Evolutionary conservation across 1,140 invertebrate species (phyloP).

Genomic region (Cyphomyrmex costatus): DNA sequence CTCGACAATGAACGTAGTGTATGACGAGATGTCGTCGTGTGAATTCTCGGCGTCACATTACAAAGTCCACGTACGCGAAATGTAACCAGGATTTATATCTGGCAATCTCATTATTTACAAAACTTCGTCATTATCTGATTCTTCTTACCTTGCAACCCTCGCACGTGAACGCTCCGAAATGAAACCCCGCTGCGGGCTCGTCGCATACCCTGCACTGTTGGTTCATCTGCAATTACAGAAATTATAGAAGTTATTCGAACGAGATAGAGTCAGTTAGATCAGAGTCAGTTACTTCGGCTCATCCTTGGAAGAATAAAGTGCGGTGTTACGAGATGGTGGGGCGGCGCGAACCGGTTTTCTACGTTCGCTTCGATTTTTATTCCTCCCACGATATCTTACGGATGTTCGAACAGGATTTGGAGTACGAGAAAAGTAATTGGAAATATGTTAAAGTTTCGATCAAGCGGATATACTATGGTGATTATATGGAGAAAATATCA

Average conservation of each 20-base stretch:
- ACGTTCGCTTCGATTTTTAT: constrained; percentile 76
- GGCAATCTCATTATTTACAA: not conserved
- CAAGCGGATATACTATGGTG: not conserved
- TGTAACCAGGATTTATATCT: constrained; percentile 6
- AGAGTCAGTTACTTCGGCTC: constrained; percentile 47
- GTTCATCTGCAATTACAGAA: constrained; percentile 90
- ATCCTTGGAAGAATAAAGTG: constrained; percentile 69
- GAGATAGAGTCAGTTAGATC: constrained; percentile 38
- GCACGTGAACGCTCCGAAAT: constrained; percentile 96
- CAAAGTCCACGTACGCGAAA: constrained; percentile 22
- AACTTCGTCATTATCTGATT: not conserved
- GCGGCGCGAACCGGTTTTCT: constrained; percentile 75
- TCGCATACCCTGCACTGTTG: constrained; percentile 94
- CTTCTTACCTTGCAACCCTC: constrained; percentile 95
- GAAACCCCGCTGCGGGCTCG: constrained; percentile 95
- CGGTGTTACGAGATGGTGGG: constrained; percentile 1
- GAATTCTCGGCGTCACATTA: constrained; percentile 35
- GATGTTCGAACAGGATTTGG: constrained; percentile 70
- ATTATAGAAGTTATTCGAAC: constrained; percentile 74
- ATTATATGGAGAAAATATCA: not conserved
- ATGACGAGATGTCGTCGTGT: constrained; percentile 13
- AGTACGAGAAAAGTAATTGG: constrained; percentile 60
- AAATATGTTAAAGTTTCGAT: not conserved
- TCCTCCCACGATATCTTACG: constrained; percentile 75
- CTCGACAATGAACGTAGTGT: not conserved